Evolutionary conservation across 2,797 vertebrate genomes (phyloP).

Genomic region (Microctenopoma stevenorrisi): DNA sequence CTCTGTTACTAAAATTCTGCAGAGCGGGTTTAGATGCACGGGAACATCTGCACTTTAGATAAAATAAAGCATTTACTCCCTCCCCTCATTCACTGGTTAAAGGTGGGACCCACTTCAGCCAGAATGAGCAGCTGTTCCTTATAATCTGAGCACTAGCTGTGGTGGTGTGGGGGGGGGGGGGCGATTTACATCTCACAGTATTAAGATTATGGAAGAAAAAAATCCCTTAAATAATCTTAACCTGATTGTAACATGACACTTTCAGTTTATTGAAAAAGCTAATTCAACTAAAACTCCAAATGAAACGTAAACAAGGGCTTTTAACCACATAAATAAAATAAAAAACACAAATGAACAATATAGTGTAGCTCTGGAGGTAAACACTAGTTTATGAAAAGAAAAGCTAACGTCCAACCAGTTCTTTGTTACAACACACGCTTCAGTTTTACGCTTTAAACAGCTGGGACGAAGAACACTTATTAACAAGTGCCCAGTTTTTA

Average conservation of each 20-base stretch:
- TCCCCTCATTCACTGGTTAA: neutral
- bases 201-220: neutral
- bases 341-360: neutral
- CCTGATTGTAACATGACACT: constrained; percentile 33
- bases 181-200: neutral
- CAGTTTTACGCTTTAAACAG: constrained; percentile 3
- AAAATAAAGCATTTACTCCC: constrained; percentile 23
- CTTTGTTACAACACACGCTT: constrained; percentile 17
- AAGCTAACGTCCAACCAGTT: constrained; percentile 6
- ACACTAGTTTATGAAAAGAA: neutral
- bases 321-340: constrained; percentile 52
- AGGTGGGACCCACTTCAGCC: constrained; percentile 11
- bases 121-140: constrained; percentile 8
- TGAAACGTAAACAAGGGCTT: constrained; percentile 26
- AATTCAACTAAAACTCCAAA: constrained; percentile 47
- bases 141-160: neutral
- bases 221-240: constrained; percentile 4
- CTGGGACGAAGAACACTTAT: constrained; percentile 31
- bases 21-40: constrained; percentile 3
- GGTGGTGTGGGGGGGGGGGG: no score
- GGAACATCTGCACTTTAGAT: constrained; percentile 11
- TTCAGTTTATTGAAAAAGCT: constrained; percentile 63
- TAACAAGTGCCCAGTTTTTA: constrained; percentile 40
- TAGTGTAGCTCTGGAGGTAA: constrained; percentile 16
- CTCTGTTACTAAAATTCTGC: constrained; percentile 22